Evolutionary conservation across 1,140 invertebrate genomes (phyloP), one percentile per base, ranked within the genome.

Genomic region (Zelostemma sp.): DNA sequence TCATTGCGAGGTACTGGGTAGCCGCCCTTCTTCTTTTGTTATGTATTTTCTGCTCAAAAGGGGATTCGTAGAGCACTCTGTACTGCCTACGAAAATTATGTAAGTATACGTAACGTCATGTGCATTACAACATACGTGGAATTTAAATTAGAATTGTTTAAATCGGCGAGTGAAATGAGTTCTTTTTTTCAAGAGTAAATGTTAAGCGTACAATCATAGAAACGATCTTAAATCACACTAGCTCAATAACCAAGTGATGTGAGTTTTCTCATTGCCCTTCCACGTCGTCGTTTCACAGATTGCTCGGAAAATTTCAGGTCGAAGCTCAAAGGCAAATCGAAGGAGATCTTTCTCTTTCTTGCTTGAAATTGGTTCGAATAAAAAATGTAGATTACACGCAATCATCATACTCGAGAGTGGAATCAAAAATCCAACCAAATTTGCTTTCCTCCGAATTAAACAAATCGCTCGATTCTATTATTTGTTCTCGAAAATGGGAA

Each of bases 11-110:
- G 55, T 60, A 59, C 59, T 64, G 64, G 60, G 64, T 72, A 72
- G 64, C 63, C 63, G 63, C 64, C 49, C 64, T 68, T 72, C 59
- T 72, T 72, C 69, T 71, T 71, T 71, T 71, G 68, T 66, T 66
- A 66, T 64, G 62, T 71, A 62, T 63, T 72, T 72, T 56, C 69
- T 63, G 63, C 61, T 63, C 54, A 57, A 60, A 67, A 18, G 48
- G 60, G 63, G 43, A 59, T 46, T 67, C 46, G 46, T 61, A 57
- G 38, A 57, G 56, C 38, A 56, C 56, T 35, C 48, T 62, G 41
- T 51, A 40, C 8, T 19, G 53, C 46, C 53, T 61, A 53, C 33
- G 12, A 61, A 68, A 67, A 67, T 31, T 61, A 45, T 57, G 40
- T 61, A 11, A 43, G 40, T 11, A 57, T 57, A 14, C 46, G 47